These are phyloP conservation scores for Trichoplax adhaerens DNA, from an alignment of 37 sponge, comb jelly and placozoan species.

Conservation along the genomic window DNA sequence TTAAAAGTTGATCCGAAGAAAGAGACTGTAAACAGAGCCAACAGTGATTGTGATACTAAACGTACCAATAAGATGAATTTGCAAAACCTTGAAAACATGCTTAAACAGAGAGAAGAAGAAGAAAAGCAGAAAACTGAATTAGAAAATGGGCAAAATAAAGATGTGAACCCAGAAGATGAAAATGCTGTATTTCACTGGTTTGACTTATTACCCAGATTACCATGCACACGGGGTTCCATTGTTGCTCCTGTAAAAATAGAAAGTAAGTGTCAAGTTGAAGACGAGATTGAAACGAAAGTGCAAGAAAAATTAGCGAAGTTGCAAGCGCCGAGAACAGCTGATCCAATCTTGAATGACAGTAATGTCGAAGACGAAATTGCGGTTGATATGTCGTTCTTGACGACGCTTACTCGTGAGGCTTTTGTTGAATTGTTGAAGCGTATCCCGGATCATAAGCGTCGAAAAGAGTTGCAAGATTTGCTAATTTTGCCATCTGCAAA, in stretches of 20 bases:
- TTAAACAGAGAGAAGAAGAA: conserved; percentile 2
- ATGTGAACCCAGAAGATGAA: neutral
- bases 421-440: no score
- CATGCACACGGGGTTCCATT: conserved; percentile 2
- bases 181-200: conserved; percentile 6
- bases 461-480: no score
- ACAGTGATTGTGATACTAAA: neutral
- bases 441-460: no score
- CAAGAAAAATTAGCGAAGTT: conserved; percentile 2
- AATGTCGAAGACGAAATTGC: conserved; percentile 1
- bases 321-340: conserved; percentile 9
- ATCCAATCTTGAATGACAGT: conserved; percentile 2
- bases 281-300: conserved; percentile 8
- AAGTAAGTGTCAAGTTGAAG: conserved; percentile 11
- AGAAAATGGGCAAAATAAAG: conserved; percentile 2
- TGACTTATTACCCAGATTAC: conserved; percentile 17
- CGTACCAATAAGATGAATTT: neutral
- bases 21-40: neutral
- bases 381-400: neutral
- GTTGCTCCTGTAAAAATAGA: conserved; percentile 5
- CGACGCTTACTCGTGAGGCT: neutral
- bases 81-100: conserved; percentile 9
- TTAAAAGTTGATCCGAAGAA: conserved; percentile 3
- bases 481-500: no score
- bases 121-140: conserved; percentile 7